A percentile compares a stretch with the other conserved stretches of the same genome.
phyloP scores from a whole-genome alignment of 2,888 invertebrate species.

The Eupithecia dodoneata region DNA sequence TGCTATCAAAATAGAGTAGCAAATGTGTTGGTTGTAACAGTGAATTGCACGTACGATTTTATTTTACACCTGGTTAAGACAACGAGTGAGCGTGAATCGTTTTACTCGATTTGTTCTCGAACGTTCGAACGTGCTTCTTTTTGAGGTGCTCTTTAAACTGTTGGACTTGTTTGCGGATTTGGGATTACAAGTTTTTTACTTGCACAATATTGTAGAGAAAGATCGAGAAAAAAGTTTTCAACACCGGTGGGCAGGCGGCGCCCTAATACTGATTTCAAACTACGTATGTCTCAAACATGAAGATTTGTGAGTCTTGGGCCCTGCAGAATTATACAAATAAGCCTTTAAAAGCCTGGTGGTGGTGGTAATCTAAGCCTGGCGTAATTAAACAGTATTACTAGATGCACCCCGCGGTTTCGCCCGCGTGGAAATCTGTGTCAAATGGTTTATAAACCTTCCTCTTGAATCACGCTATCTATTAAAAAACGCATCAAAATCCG shows the following conservation, averaged over 20 bases:
- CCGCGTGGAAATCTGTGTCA: too few species aligned
- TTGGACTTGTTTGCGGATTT: slow-evolving; percentile 31
- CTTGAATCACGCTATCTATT: too few species aligned
- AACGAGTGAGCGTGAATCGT: slow-evolving; percentile 44
- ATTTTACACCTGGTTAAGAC: slow-evolving; percentile 64
- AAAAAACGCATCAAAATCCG: too few species aligned
- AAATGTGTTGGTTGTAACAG: slow-evolving; percentile 21
- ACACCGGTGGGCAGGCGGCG: background rate
- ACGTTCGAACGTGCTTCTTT: slow-evolving; percentile 52
- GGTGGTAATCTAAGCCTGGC: background rate
- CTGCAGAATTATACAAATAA: background rate
- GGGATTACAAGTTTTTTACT: background rate
- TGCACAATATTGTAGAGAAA: background rate
- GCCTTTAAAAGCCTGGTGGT: background rate
- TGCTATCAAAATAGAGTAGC: slow-evolving; percentile 19
- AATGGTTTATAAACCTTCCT: too few species aligned
- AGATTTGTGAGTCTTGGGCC: background rate
- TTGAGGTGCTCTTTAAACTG: slow-evolving; percentile 41
- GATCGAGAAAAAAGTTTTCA: background rate
- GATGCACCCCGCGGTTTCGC: too few species aligned
- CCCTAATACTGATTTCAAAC: background rate
- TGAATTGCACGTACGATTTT: slow-evolving; percentile 60
- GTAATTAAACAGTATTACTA: too few species aligned
- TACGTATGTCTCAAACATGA: background rate
- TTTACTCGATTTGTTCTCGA: slow-evolving; percentile 48